Conservation (phyloP, 2,113 vertebrate species). For the Vombatus ursinus region DNA sequence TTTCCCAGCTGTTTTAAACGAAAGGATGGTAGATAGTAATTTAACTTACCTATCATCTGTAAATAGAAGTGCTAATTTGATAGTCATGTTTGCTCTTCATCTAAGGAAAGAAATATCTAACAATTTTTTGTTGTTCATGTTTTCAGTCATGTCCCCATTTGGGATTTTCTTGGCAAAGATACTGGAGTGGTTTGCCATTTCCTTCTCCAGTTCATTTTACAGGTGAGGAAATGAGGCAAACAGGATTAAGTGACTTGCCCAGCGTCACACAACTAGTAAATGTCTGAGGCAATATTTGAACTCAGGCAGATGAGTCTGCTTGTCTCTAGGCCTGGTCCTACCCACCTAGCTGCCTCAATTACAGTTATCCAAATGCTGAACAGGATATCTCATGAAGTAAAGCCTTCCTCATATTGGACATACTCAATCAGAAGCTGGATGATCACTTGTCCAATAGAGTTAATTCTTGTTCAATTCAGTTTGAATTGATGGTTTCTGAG, state of each 20-base stretch:
- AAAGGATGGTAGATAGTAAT: background rate
- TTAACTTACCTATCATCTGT: background rate
- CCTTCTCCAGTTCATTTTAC: no score
- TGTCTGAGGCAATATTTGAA: no score
- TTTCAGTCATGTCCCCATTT: background rate
- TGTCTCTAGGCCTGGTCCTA: no score
- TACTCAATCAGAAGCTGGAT: background rate
- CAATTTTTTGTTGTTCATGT: background rate
- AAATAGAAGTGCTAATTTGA: background rate
- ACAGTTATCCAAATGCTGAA: background rate
- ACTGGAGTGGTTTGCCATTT: no score
- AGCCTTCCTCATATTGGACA: background rate
- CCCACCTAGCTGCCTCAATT: background rate
- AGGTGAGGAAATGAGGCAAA: no score
- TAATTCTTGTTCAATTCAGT: background rate
- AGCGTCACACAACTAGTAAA: no score
- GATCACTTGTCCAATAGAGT: background rate
- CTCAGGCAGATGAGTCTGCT: no score
- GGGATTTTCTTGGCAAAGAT: background rate
- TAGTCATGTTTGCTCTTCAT: background rate
- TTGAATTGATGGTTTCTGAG: background rate
- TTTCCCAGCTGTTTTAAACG: background rate
- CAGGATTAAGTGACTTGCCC: no score
- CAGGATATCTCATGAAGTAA: background rate
- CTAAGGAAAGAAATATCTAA: background rate